phyloP scores from a whole-genome alignment of 2,797 vertebrate genomes.

The Leptatherina wallacei region DNA sequence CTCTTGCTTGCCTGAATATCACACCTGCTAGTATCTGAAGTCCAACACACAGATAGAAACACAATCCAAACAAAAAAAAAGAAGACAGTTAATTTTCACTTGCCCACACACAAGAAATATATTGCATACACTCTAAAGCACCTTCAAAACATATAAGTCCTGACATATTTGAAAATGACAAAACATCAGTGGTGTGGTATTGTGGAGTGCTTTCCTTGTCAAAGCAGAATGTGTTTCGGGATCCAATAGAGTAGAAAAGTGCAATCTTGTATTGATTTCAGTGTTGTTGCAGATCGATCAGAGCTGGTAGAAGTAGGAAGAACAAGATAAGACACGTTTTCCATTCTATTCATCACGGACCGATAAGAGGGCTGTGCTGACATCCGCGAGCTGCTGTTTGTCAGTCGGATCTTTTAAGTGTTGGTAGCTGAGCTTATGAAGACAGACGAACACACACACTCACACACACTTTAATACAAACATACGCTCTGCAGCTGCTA shows the following conservation, averaged over 20 bases:
- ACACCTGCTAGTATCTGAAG: constrained; percentile 47
- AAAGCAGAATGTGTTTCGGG: constrained; percentile 66
- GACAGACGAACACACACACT: constrained; percentile 13
- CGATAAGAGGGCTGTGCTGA: constrained; percentile 78
- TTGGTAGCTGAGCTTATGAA: constrained; percentile 66
- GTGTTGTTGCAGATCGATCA: constrained; percentile 73
- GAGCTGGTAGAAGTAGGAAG: constrained; percentile 70
- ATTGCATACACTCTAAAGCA: constrained; percentile 26
- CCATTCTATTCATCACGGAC: constrained; percentile 75
- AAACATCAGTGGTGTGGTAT: constrained; percentile 42
- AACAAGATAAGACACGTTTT: constrained; percentile 79
- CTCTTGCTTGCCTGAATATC: constrained; percentile 47
- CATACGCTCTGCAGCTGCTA: constrained; percentile 19
- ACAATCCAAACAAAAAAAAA: not conserved
- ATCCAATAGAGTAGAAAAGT: constrained; percentile 78
- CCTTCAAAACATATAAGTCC: constrained; percentile 34
- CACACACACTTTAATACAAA: constrained; percentile 26
- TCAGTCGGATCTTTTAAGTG: constrained; percentile 63
- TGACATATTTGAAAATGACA: constrained; percentile 61
- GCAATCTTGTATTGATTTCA: constrained; percentile 78
- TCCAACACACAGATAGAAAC: constrained; percentile 18
- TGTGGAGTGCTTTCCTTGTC: constrained; percentile 65
- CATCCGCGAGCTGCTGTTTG: constrained; percentile 70
- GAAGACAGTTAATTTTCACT: constrained; percentile 62
- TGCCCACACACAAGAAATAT: constrained; percentile 47